Percentiles rank a stretch among this genome's conserved stretches.
Evolutionary conservation across 2,113 vertebrate species (phyloP).

Genomic region (Oryctolagus cuniculus): DNA sequence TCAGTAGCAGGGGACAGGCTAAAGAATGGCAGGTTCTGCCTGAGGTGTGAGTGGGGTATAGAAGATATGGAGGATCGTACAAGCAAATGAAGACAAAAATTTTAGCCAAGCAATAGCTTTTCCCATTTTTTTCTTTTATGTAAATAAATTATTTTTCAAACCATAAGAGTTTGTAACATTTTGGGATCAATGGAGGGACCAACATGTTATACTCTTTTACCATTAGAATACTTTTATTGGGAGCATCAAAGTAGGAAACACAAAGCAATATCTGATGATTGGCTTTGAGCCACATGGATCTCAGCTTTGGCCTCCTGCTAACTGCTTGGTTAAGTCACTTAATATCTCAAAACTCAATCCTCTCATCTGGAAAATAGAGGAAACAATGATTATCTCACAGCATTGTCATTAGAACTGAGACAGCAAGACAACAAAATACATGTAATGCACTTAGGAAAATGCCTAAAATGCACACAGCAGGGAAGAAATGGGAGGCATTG

Average conservation of each 20-base stretch:
- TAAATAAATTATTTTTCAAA: slow-evolving; percentile 16
- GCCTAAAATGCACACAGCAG: neutral
- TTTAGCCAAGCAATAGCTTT: neutral
- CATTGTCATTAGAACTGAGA: neutral
- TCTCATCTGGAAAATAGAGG: neutral
- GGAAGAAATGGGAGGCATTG: neutral
- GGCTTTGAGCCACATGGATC: neutral
- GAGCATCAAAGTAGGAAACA: neutral
- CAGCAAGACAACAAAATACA: neutral
- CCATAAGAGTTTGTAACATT: neutral
- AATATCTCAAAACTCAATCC: neutral
- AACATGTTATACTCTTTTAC: neutral
- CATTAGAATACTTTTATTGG: neutral
- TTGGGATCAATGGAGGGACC: neutral
- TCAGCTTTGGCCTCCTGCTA: neutral
- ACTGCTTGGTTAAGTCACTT: neutral
- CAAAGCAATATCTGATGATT: neutral
- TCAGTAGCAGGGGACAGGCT: neutral
- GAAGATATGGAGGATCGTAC: neutral
- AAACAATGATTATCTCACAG: neutral
- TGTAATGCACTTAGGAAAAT: neutral
- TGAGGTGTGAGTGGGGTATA: neutral
- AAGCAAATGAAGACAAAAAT: slow-evolving; percentile 11
- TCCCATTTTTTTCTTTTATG: neutral
- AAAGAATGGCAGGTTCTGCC: neutral